phyloP scores from a whole-genome alignment of 2,888 invertebrate genomes.

The Notodonta ziczac region DNA sequence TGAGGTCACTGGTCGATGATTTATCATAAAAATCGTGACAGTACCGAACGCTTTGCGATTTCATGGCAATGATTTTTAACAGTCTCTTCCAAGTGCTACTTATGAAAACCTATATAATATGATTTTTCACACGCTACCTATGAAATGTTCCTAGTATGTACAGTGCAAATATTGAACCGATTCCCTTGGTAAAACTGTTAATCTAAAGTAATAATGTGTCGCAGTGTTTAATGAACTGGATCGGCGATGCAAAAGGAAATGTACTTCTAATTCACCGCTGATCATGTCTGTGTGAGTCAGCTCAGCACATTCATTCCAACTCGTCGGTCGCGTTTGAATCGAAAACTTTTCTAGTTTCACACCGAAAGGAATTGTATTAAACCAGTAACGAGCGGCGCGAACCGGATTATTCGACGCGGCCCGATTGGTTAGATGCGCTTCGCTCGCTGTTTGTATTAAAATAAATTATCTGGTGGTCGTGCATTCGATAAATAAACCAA shows the following conservation, averaged over 20 bases:
- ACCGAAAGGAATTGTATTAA: conserved; percentile 49
- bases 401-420: conserved; percentile 43
- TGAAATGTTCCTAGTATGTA: too few relatives aligned
- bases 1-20: too few relatives aligned
- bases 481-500: neutral
- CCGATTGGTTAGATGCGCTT: conserved; percentile 37
- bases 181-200: neutral
- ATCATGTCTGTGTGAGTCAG: conserved; percentile 33
- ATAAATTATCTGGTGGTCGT: conserved; percentile 29
- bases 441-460: conserved; percentile 35
- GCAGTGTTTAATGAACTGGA: conserved; percentile 22
- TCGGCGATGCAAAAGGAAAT: conserved; percentile 21
- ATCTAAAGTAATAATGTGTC: neutral
- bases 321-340: conserved; percentile 36
- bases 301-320: conserved; percentile 31
- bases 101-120: too few relatives aligned
- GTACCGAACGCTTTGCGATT: too few relatives aligned
- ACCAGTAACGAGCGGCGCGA: conserved; percentile 37
- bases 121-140: too few relatives aligned
- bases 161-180: too few relatives aligned
- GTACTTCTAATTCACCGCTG: conserved; percentile 36
- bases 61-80: too few relatives aligned
- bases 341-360: conserved; percentile 48
- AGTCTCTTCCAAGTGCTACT: too few relatives aligned
- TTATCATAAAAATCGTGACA: too few relatives aligned